Conservation (phyloP, 2,888 invertebrate genomes). For the Melolontha melolontha region DNA sequence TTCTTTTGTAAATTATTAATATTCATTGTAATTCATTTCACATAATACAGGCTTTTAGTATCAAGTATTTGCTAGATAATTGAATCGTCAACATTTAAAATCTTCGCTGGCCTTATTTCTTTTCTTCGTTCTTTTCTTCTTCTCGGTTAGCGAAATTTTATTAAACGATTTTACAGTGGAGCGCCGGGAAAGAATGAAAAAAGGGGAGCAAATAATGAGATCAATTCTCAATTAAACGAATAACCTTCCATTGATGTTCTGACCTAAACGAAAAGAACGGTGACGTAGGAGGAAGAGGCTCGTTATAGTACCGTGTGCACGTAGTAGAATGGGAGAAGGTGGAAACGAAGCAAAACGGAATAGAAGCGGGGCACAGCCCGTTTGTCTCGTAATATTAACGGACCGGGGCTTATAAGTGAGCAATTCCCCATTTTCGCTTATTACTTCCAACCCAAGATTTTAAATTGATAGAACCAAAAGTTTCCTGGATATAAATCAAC, state of each 20-base stretch:
- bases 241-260: conserved; percentile 40
- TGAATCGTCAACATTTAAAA: no score
- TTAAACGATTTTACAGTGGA: conserved; percentile 35
- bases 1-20: no score
- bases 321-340: background rate
- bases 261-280: conserved; percentile 5
- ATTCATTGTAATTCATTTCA: no score
- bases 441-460: conserved; percentile 51
- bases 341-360: conserved; percentile 1
- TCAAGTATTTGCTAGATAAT: background rate
- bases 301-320: conserved; percentile 18
- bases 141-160: conserved; percentile 20
- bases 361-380: conserved; percentile 1
- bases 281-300: background rate
- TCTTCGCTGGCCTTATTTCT: no score
- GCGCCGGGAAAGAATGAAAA: conserved; percentile 11
- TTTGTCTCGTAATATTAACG: conserved; percentile 38
- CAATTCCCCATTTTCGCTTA: conserved; percentile 44
- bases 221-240: conserved; percentile 42
- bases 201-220: conserved; percentile 37
- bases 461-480: conserved; percentile 56
- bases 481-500: conserved; percentile 61
- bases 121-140: background rate
- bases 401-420: conserved; percentile 30
- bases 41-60: no score